phyloP scores from a whole-genome alignment of 2,113 vertebrate genomes.

The Misgurnus anguillicaudatus region DNA sequence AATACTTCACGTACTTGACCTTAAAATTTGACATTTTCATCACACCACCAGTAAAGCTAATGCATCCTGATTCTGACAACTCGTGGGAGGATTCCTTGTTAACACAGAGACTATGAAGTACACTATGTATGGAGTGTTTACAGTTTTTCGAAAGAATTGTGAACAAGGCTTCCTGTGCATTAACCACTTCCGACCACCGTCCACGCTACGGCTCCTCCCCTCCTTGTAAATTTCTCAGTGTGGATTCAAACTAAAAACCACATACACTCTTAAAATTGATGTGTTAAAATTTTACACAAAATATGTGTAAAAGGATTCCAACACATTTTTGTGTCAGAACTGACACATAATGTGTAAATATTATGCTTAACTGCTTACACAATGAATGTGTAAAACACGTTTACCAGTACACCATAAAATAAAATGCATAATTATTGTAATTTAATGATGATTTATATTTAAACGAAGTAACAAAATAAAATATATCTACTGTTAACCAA shows the following conservation, averaged over 20 bases:
- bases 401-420: too few relatives aligned
- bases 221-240: not conserved
- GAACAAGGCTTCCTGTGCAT: conserved; percentile 44
- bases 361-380: too few relatives aligned
- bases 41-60: not conserved
- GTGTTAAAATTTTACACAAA: too few relatives aligned
- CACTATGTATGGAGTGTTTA: not conserved
- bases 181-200: conserved; percentile 44
- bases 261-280: not conserved
- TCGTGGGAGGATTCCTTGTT: not conserved
- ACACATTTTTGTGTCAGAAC: too few relatives aligned
- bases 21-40: conserved; percentile 10
- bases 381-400: too few relatives aligned
- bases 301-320: too few relatives aligned
- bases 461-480: too few relatives aligned
- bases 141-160: not conserved
- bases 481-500: too few relatives aligned
- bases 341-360: too few relatives aligned
- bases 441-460: too few relatives aligned
- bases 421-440: too few relatives aligned
- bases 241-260: conserved; percentile 12
- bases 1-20: conserved; percentile 1
- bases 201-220: not conserved
- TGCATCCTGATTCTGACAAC: not conserved
- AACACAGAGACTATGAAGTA: not conserved